Evolutionary conservation across 2,113 vertebrate genomes (phyloP), one percentile per base, ranked within the genome.

Genomic region (Microcebus griseorufus): DNA sequence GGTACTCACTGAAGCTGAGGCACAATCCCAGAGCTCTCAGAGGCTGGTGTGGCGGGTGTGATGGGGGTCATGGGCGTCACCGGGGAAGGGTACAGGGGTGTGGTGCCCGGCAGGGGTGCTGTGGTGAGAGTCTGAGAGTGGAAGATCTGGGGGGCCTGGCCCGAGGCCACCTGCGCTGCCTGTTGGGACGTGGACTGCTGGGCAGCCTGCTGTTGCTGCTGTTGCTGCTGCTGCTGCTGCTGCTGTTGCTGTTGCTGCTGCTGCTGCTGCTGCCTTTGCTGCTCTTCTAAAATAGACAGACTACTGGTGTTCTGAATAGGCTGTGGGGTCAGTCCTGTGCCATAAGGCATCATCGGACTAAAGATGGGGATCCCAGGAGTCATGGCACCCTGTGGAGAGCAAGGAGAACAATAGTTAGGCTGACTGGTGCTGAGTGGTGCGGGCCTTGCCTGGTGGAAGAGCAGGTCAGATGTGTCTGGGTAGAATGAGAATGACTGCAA

Each of bases 281-380:
- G 99, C 39, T 99, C 99, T 97, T 99, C 99, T 79, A 99, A 83
- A 67, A 99, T 98, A 45, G 99, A 99, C 75, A 99, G 97, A 62
- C 99, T 99, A 97, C 99, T 99, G 97, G 99, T 99, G 98, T 98
- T 99, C 97, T 99, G 99, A 80, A 99, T 99, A n/a, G 99, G 99
- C 97, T 99, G 99, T 0, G 99, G 99, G 0, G 99, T 99, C 93
- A 99, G 99, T 69, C 99, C 99, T 5, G 99, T 99, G 97, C 99
- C 99, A 22, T 99, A 99, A 0, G 99, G 99, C 99, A 99, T 99
- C 99, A 99, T 99, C 0, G 99, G 99, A 98, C 99, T 99, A 94
- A 99, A 99, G 62, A 99, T 99, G 0, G 99, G 99, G 81, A 99
- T 98, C 62, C 99, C 99, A 64, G 99, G 99, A 42, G 99, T 99